Evolutionary conservation across 2,113 vertebrate species (phyloP).

Genomic region (Boleophthalmus pectinirostris): DNA sequence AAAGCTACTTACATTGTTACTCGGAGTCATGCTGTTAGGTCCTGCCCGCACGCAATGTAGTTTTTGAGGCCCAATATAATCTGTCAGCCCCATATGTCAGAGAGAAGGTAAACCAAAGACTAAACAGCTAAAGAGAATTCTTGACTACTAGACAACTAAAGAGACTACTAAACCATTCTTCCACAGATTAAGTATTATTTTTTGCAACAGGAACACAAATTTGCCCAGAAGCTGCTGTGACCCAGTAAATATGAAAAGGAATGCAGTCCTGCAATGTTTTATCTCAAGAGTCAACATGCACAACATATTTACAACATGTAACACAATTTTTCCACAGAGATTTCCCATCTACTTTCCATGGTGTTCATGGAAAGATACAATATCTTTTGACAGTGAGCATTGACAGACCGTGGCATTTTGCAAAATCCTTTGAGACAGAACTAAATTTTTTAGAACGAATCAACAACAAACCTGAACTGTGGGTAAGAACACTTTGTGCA

Average conservation of each 20-base stretch:
- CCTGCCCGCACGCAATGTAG: too few species aligned
- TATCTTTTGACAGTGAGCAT: conserved; percentile 59
- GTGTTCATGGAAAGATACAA: conserved; percentile 3
- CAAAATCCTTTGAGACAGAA: conserved; percentile 53
- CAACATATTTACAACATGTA: background rate
- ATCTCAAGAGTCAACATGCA: background rate
- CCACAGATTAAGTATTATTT: too few species aligned
- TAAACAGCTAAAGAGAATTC: too few species aligned
- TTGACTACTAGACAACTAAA: too few species aligned
- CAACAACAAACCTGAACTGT: conserved; percentile 44
- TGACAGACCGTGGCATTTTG: conserved; percentile 53
- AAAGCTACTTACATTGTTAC: background rate
- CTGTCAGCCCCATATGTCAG: background rate
- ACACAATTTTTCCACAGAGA: conserved; percentile 35
- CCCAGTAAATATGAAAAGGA: background rate
- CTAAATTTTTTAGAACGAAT: conserved; percentile 45
- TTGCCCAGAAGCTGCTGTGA: background rate
- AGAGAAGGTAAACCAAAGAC: too few species aligned
- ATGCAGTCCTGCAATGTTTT: background rate
- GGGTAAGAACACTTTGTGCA: conserved; percentile 33
- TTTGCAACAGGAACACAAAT: background rate
- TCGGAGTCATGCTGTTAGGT: too few species aligned
- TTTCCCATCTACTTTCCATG: conserved; percentile 58
- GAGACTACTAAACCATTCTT: too few species aligned
- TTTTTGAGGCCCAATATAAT: too few species aligned